Evolutionary conservation across 2,888 invertebrate genomes (phyloP).

Genomic region (Aromia moschata): DNA sequence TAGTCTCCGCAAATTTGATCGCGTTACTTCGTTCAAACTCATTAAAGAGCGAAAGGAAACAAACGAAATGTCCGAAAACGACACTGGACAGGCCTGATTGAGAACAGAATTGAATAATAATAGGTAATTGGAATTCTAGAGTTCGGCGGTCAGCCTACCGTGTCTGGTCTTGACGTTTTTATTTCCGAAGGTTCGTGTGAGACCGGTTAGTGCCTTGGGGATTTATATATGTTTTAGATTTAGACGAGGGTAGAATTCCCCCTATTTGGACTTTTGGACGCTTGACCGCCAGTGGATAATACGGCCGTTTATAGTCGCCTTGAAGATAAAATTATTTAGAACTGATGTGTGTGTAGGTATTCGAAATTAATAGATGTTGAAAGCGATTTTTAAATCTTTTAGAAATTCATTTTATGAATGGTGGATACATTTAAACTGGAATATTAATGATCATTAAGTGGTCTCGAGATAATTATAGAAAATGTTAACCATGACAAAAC

Average conservation of each 20-base stretch:
- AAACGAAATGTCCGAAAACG: neutral
- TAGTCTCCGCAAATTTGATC: constrained; percentile 20
- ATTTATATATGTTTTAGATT: constrained; percentile 14
- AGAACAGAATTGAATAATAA: neutral
- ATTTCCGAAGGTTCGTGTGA: neutral
- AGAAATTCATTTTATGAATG: no score
- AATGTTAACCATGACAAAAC: no score
- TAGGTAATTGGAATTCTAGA: neutral
- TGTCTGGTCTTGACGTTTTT: neutral
- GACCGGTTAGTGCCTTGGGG: neutral
- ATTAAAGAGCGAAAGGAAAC: neutral
- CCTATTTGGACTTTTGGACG: neutral
- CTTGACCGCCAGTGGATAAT: no score
- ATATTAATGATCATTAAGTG: no score
- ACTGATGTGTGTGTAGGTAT: no score
- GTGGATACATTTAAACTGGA: no score
- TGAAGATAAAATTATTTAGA: no score
- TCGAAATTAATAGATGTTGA: no score
- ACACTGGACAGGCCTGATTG: no score
- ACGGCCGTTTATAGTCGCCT: no score
- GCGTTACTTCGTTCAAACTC: neutral
- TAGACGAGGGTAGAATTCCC: constrained; percentile 8
- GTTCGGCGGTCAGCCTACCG: neutral
- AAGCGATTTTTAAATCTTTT: no score
- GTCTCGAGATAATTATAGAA: no score